Conservation (phyloP, 2,113 vertebrate genomes). For the Cyrtonyx montezumae region DNA sequence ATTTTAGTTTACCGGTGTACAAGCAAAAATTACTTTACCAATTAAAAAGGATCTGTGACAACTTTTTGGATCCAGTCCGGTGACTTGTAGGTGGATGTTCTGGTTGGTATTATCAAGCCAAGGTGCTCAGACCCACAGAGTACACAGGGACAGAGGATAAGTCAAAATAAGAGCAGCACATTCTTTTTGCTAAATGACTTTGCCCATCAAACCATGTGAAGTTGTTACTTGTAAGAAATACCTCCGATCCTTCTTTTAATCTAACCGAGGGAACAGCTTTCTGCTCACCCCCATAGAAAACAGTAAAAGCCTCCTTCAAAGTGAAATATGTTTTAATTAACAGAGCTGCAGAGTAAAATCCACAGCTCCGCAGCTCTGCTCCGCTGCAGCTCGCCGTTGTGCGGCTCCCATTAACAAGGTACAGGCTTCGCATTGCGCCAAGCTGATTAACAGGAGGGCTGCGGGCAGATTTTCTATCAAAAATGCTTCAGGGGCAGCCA, state of each 20-base stretch:
- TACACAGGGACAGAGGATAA: background rate
- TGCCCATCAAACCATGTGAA: constrained; percentile 18
- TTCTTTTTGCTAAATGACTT: background rate
- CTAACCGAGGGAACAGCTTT: constrained; percentile 24
- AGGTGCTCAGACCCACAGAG: background rate
- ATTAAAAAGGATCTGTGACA: constrained; percentile 40
- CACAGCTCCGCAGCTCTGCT: constrained; percentile 33
- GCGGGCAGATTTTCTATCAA: constrained; percentile 57
- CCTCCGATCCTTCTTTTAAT: constrained; percentile 45
- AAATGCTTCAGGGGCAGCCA: constrained; percentile 31
- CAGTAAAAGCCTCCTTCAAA: constrained; percentile 55
- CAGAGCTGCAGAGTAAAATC: constrained; percentile 62
- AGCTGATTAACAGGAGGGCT: constrained; percentile 53
- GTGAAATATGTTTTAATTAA: constrained; percentile 67
- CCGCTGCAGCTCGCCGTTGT: constrained; percentile 22
- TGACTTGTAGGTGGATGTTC: background rate
- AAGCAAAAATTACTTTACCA: constrained; percentile 47
- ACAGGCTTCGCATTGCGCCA: constrained; percentile 39
- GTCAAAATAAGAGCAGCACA: background rate
- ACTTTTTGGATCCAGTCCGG: background rate
- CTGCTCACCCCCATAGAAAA: constrained; percentile 47
- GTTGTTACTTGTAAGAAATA: background rate
- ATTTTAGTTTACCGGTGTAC: constrained; percentile 12
- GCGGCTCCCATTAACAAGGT: constrained; percentile 59
- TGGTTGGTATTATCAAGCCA: background rate